phyloP scores from a whole-genome alignment of 2,113 vertebrate genomes.

The Sinocyclocheilus anshuiensis region DNA sequence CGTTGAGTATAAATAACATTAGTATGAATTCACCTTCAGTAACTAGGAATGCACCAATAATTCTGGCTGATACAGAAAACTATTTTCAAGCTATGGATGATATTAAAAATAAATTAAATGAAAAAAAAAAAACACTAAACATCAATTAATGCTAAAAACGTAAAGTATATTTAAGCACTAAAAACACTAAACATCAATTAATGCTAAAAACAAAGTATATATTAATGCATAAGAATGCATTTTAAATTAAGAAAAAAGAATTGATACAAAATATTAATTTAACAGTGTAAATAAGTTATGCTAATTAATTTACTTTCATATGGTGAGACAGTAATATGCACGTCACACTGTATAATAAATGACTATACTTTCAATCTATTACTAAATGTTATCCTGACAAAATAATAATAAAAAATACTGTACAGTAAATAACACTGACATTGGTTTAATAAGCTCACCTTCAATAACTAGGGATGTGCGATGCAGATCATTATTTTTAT shows the following conservation, averaged over 20 bases:
- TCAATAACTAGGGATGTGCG: neutral
- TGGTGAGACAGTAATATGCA: too few relatives aligned
- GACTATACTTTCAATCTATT: too few relatives aligned
- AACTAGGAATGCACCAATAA: neutral
- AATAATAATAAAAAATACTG: too few relatives aligned
- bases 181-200: neutral
- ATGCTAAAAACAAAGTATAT: too few relatives aligned
- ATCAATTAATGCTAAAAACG: too few relatives aligned
- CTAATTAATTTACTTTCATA: too few relatives aligned
- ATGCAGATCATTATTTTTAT: neutral
- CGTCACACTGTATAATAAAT: too few relatives aligned
- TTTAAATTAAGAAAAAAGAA: neutral
- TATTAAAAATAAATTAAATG: neutral
- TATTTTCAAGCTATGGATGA: neutral
- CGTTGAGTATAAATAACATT: neutral
- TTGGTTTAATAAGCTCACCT: neutral
- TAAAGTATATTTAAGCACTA: neutral
- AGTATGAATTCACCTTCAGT: neutral
- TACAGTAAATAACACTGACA: neutral
- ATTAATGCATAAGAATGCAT: neutral
- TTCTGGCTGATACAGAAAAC: neutral
- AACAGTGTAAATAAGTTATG: neutral
- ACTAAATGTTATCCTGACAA: too few relatives aligned
- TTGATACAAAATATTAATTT: neutral
- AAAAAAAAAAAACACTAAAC: neutral